These are phyloP conservation scores for Corythornis cristatus DNA, from an alignment of 2,113 vertebrate species.

Conservation along the genomic window DNA sequence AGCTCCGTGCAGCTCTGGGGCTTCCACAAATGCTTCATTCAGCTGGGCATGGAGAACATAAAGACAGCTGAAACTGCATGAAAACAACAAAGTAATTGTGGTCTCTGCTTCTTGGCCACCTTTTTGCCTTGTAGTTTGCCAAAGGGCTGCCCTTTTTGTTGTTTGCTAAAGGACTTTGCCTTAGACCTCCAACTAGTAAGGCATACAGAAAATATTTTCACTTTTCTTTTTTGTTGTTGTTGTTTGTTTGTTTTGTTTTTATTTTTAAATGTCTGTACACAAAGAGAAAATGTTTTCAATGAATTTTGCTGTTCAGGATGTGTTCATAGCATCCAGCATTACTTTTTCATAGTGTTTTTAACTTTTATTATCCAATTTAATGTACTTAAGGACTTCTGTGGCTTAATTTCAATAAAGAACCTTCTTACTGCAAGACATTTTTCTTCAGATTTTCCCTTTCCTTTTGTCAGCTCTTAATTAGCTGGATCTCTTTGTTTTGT, in stretches of 20 bases:
- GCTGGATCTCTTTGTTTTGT: neutral
- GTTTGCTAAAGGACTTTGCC: neutral
- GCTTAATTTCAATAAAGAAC: neutral
- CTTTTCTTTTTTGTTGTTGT: neutral
- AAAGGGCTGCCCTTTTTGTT: neutral
- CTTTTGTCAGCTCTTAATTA: neutral
- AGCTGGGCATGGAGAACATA: neutral
- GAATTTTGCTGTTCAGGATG: neutral
- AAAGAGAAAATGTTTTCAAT: neutral
- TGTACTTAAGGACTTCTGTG: neutral
- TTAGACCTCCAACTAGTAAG: neutral
- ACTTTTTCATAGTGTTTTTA: neutral
- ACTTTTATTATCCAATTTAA: neutral
- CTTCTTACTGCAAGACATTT: neutral
- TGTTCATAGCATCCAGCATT: neutral
- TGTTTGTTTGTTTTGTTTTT: neutral
- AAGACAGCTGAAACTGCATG: neutral
- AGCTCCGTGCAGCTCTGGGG: neutral
- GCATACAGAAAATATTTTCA: neutral
- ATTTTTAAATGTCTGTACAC: neutral
- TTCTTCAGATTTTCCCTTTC: neutral
- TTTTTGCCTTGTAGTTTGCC: slow-evolving; percentile 27
- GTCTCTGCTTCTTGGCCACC: neutral
- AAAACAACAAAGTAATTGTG: neutral
- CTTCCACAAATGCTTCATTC: neutral